These are phyloP conservation scores for Sepioteuthis lessoniana DNA, from an alignment of 2,888 invertebrate genomes.

Conservation along the genomic window DNA sequence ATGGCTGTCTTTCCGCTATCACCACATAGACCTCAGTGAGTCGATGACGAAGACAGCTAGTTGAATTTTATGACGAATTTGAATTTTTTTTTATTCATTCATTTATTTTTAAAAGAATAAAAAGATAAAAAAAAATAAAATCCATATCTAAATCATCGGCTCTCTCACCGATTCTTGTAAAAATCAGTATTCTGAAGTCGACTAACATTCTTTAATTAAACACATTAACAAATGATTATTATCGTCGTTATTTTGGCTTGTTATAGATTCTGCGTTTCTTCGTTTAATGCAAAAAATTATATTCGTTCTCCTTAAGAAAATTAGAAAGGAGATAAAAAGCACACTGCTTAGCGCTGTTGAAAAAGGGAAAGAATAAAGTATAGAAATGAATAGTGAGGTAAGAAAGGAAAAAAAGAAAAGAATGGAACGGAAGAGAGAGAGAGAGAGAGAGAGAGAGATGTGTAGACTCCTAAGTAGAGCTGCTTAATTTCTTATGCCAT, in stretches of 20 bases:
- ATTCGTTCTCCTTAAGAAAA: neutral
- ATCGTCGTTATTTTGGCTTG: neutral
- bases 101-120: neutral
- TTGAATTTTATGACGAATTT: neutral
- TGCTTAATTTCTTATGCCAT: no score
- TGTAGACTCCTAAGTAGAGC: no score
- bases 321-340: no score
- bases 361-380: no score
- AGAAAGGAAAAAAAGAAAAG: no score
- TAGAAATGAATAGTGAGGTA: no score
- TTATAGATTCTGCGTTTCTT: neutral
- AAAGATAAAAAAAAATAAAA: no score
- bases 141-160: neutral
- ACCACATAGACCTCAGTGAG: neutral
- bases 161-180: neutral
- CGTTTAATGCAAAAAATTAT: neutral
- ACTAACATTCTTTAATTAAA: neutral
- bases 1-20: no score
- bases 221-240: constrained; percentile 1
- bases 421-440: no score
- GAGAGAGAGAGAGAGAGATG: no score
- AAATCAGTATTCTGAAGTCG: neutral
- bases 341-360: no score
- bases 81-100: neutral
- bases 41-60: neutral